A percentile compares a stretch with the other conserved stretches of the same genome.
Evolutionary conservation across 2,113 vertebrate genomes (phyloP).

Genomic region (Channa maculata): DNA sequence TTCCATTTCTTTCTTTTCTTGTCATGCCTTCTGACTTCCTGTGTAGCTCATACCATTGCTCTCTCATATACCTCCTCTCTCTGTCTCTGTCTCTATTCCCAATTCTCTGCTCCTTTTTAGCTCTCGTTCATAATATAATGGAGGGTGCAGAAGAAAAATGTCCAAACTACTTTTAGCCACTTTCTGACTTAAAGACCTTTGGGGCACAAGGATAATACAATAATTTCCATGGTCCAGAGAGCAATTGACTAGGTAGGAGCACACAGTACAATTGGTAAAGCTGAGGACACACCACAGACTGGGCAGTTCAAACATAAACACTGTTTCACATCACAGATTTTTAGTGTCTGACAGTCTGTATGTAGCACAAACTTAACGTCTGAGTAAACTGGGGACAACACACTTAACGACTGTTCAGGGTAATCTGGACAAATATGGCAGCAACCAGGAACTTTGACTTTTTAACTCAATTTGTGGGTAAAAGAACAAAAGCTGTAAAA

Average conservation of each 20-base stretch:
- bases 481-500: too few relatives aligned
- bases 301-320: too few relatives aligned
- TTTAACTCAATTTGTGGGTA: too few relatives aligned
- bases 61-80: not conserved
- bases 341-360: too few relatives aligned
- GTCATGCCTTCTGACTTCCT: conserved; percentile 31
- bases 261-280: conserved; percentile 5
- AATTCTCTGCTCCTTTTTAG: not conserved
- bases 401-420: too few relatives aligned
- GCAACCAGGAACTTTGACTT: too few relatives aligned
- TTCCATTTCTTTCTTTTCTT: conserved; percentile 35
- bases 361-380: too few relatives aligned
- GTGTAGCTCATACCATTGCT: conserved; percentile 13
- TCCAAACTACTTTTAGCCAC: conserved; percentile 55
- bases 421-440: too few relatives aligned
- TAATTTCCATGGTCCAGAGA: conserved; percentile 53
- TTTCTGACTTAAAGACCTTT: conserved; percentile 52
- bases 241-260: conserved; percentile 39
- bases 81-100: not conserved
- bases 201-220: conserved; percentile 49
- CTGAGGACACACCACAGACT: too few relatives aligned
- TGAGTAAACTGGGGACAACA: too few relatives aligned
- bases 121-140: conserved; percentile 42
- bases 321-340: too few relatives aligned
- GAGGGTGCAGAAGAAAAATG: conserved; percentile 54